Conservation (phyloP, 2,797 vertebrate species). For the Crenuchus spilurus region DNA sequence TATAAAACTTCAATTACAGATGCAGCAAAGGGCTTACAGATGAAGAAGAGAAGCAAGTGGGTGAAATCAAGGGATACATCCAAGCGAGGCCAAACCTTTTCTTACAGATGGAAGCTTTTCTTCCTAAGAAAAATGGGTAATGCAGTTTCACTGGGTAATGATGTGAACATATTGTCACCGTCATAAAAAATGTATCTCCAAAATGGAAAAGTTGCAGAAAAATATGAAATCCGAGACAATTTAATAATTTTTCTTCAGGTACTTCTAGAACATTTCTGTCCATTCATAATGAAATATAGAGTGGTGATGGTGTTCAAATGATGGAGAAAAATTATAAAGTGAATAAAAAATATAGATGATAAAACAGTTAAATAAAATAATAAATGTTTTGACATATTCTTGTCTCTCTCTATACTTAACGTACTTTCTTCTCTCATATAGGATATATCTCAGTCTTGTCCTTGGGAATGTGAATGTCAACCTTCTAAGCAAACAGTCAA, state of each 20-base stretch:
- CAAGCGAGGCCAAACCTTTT: slow-evolving; percentile 82
- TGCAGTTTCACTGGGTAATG: not conserved
- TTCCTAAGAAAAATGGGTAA: slow-evolving; percentile 95
- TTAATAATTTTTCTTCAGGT: too few species aligned
- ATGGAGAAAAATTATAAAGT: too few species aligned
- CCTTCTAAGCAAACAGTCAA: slow-evolving; percentile 91
- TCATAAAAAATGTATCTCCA: too few species aligned
- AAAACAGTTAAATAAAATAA: too few species aligned
- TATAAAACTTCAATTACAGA: slow-evolving; percentile 63
- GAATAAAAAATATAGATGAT: too few species aligned
- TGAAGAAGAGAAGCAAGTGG: slow-evolving; percentile 66
- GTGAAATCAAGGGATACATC: slow-evolving; percentile 82
- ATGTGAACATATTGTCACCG: not conserved
- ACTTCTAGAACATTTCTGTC: too few species aligned
- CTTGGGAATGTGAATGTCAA: slow-evolving; percentile 94
- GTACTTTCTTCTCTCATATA: slow-evolving; percentile 62
- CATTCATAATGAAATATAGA: too few species aligned
- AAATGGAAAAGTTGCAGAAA: too few species aligned
- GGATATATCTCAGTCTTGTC: slow-evolving; percentile 92
- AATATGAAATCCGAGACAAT: too few species aligned
- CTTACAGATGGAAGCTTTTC: slow-evolving; percentile 93
- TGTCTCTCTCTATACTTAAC: too few species aligned
- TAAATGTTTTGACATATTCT: too few species aligned
- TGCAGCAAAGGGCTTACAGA: slow-evolving; percentile 69
- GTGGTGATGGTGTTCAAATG: too few species aligned